These are phyloP conservation scores for Periophthalmodon schlosseri DNA, from an alignment of 2,113 vertebrate species.

Conservation along the genomic window DNA sequence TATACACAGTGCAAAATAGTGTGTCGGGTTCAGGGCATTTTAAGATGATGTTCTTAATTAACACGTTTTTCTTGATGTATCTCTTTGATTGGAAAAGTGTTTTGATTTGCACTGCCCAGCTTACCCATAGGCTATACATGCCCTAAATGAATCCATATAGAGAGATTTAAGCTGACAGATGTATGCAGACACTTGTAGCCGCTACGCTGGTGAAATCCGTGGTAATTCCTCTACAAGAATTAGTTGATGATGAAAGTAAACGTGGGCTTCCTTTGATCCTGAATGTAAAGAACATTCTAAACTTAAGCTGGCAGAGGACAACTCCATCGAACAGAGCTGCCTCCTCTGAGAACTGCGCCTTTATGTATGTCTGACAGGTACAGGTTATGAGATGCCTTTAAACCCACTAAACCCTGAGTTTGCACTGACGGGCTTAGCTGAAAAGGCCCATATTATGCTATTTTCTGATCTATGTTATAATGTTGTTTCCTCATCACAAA, in stretches of 20 bases:
- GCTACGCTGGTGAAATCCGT: constrained; percentile 27
- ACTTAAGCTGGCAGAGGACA: constrained; percentile 32
- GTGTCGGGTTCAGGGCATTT: no score
- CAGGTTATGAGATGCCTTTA: constrained; percentile 34
- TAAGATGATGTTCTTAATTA: no score
- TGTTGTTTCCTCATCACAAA: no score
- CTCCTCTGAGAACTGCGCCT: constrained; percentile 22
- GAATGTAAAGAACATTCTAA: constrained; percentile 25
- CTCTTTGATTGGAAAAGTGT: no score
- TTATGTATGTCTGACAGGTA: background rate
- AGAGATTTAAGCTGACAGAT: background rate
- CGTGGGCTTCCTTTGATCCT: constrained; percentile 48
- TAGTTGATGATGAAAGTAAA: constrained; percentile 31
- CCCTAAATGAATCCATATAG: constrained; percentile 3
- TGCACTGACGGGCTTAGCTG: background rate
- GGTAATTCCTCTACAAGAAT: constrained; percentile 17
- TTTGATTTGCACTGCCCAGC: no score
- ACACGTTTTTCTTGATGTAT: no score
- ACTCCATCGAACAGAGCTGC: constrained; percentile 34
- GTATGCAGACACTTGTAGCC: constrained; percentile 6
- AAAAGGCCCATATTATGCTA: no score
- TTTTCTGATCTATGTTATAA: no score
- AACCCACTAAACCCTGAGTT: constrained; percentile 22
- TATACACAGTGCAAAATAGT: no score
- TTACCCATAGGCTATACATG: background rate